phyloP scores from a whole-genome alignment of 2,888 invertebrate species.

The Kuschelorhynchus macadamiae region DNA sequence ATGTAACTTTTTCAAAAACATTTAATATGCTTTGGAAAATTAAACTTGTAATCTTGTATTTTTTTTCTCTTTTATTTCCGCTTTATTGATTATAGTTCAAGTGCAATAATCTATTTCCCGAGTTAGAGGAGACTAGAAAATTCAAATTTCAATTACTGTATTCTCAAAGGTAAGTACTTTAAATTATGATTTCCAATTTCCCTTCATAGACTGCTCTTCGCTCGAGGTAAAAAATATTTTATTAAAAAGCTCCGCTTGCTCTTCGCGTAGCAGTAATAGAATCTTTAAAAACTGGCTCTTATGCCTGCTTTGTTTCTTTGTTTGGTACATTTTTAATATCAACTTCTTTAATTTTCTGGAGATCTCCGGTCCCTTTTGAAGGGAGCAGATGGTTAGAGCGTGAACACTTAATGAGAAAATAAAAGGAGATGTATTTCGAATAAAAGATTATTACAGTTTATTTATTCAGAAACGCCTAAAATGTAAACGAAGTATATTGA shows the following conservation, averaged over 20 bases:
- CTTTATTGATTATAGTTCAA: no score
- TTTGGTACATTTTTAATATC: constrained; percentile 39
- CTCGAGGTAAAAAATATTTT: constrained; percentile 45
- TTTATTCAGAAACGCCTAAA: no score
- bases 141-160: constrained; percentile 19
- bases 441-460: no score
- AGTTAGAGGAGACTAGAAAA: constrained; percentile 7
- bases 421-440: no score
- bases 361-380: constrained; percentile 6
- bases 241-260: constrained; percentile 39
- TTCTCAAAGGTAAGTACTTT: constrained; percentile 16
- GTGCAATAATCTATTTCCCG: no score
- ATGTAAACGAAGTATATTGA: no score
- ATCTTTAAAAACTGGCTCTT: constrained; percentile 31
- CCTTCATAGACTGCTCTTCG: constrained; percentile 16
- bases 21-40: no score
- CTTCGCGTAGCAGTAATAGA: constrained; percentile 32
- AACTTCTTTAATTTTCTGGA: constrained; percentile 29
- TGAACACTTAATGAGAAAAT: no score
- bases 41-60: no score
- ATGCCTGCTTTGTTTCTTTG: constrained; percentile 29
- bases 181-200: constrained; percentile 31
- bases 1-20: no score
- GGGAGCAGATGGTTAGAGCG: neutral
- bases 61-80: no score